These are phyloP conservation scores for Chouioia cunea DNA, from an alignment of 2,888 invertebrate species.

Conservation along the genomic window DNA sequence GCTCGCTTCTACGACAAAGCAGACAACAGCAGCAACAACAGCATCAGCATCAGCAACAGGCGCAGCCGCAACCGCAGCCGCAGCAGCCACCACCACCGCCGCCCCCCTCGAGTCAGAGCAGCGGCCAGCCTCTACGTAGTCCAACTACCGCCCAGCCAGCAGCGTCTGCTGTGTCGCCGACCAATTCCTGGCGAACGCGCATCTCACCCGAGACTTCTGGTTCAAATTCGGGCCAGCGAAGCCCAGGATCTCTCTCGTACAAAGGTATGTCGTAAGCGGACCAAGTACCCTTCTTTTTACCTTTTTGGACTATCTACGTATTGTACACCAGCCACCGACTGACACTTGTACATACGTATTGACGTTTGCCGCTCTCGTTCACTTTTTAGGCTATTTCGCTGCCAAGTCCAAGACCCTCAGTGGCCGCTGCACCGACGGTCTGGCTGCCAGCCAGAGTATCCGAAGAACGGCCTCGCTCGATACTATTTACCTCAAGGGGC, in stretches of 20 bases:
- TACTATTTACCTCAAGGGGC: slow-evolving; percentile 83
- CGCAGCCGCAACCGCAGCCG: slow-evolving; percentile 68
- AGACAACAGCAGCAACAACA: slow-evolving; percentile 65
- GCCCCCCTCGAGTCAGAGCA: slow-evolving; percentile 2
- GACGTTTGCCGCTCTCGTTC: too few relatives aligned
- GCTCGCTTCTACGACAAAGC: slow-evolving; percentile 78
- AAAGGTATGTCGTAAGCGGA: too few relatives aligned
- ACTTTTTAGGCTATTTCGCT: slow-evolving; percentile 55
- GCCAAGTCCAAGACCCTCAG: slow-evolving; percentile 72
- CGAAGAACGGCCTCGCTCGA: slow-evolving; percentile 84
- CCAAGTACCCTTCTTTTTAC: too few relatives aligned
- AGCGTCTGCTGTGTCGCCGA: neutral
- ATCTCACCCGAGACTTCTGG: slow-evolving; percentile 76
- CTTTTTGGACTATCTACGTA: too few relatives aligned
- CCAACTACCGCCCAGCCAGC: neutral
- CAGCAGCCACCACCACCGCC: slow-evolving; percentile 4
- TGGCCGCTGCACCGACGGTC: slow-evolving; percentile 70
- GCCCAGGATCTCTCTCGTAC: slow-evolving; percentile 80
- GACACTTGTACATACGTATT: too few relatives aligned
- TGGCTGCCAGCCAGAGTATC: slow-evolving; percentile 75
- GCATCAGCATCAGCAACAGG: slow-evolving; percentile 57
- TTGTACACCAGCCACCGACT: too few relatives aligned
- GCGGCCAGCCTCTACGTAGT: neutral
- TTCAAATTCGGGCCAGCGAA: slow-evolving; percentile 78
- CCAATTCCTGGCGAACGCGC: slow-evolving; percentile 73